Base-by-base conservation (phyloP, 2,797 vertebrate genomes). In the Paedocypris micromegethes region DNA sequence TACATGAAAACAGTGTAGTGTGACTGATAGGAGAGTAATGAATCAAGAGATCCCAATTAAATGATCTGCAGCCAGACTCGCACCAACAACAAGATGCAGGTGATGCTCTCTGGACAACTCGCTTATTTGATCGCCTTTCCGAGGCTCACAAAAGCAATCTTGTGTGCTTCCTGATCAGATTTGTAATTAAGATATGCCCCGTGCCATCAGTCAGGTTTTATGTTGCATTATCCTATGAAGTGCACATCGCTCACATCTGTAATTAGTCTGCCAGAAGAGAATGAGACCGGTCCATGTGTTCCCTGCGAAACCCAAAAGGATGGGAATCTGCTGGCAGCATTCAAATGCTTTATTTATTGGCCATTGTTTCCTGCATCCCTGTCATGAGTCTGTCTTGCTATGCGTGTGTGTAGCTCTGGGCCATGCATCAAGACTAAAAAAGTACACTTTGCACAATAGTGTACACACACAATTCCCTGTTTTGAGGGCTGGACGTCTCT, bases 121-220 rank as follows among this genome's bases (percentile, higher is more conserved):
- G 50, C 82, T 76, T 54, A 68, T 79, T 83, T 83, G 72, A 79
- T 81, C 73, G 52, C 72, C 72, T 76, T 81, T 64, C 68, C 55
- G 46, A 75, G 81, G 76, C 69, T 75, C 70, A 81, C 78, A 73
- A 57, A 76, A 82, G 80, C 3, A 44, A 63, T 79, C 75, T 74
- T 77, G 68, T 41, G 71, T 75, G 82, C 78, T 81, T 80, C 71
- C 79, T 81, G 61, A 77, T 78, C 75, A 86, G 83, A 85, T 89
- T 85, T 84, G 82, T 82, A 86, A 89, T 88, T 87, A 88, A 85
- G 84, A 86, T 87, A 80, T 79, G 60, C 77, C 58, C 73, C 78
- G 76, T 84, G 80, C 85, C 83, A 84, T 86, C 83, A 79, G 81
- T 77, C 72, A 43, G 23, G 76, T 82, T 84, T 86, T 81, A 83